phyloP scores from a whole-genome alignment of 2,888 invertebrate species.

The Tetranychus piercei region DNA sequence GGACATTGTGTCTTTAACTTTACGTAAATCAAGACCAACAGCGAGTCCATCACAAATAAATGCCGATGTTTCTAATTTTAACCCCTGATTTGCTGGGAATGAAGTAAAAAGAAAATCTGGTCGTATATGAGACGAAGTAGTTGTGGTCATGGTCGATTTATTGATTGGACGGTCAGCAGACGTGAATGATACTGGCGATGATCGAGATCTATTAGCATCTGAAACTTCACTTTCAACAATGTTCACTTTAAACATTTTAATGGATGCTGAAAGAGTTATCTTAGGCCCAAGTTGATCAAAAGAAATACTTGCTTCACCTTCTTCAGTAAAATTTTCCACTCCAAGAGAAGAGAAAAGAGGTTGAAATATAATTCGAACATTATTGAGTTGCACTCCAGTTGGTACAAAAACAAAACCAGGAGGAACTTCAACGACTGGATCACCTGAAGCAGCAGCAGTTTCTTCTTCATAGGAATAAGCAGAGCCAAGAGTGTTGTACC shows the following conservation, averaged over 20 bases:
- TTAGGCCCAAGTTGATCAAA: constrained; percentile 50
- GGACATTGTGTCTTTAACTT: constrained; percentile 58
- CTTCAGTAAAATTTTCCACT: constrained; percentile 44
- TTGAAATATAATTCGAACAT: constrained; percentile 83
- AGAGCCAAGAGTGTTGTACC: constrained; percentile 30
- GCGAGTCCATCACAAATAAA: constrained; percentile 80
- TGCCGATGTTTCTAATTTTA: constrained; percentile 50
- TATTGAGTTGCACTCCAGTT: constrained; percentile 43
- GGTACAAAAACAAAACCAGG: constrained; percentile 29
- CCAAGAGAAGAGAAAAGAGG: constrained; percentile 72
- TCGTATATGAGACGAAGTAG: background rate
- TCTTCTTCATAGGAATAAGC: constrained; percentile 29
- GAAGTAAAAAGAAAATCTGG: background rate
- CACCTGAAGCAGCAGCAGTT: constrained; percentile 6
- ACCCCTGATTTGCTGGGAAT: background rate
- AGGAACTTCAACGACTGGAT: constrained; percentile 12
- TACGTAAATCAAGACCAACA: constrained; percentile 68
- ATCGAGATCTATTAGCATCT: constrained; percentile 21
- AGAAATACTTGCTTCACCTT: constrained; percentile 12
- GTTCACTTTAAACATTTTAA: constrained; percentile 74
- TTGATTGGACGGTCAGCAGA: background rate
- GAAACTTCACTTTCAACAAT: constrained; percentile 80
- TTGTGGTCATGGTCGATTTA: background rate
- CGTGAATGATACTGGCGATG: constrained; percentile 33
- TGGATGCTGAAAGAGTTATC: constrained; percentile 44